Evolutionary conservation across 2,888 invertebrate species (phyloP).

Genomic region (Salpingus planirostris): DNA sequence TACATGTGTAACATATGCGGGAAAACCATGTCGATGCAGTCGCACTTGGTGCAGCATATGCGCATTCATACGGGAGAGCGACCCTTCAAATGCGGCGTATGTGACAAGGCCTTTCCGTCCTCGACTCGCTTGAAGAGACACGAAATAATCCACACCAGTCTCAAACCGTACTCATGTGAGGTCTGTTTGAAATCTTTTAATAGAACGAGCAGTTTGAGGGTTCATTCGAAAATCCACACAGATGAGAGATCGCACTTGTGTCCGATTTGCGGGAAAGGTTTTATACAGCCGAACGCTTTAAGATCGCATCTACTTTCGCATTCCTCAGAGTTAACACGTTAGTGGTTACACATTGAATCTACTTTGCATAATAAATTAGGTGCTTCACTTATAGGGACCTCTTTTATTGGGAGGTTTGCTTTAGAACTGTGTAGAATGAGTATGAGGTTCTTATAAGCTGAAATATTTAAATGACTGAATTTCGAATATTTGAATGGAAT

Average conservation of each 20-base stretch:
- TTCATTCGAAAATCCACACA: conserved; percentile 29
- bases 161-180: conserved; percentile 28
- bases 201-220: conserved; percentile 26
- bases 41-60: conserved; percentile 31
- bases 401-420: no score
- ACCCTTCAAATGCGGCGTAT: conserved; percentile 29
- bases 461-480: no score
- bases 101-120: conserved; percentile 27
- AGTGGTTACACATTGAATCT: no score
- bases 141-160: conserved; percentile 26
- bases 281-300: conserved; percentile 28
- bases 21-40: conserved; percentile 34
- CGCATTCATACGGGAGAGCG: conserved; percentile 29
- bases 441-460: no score
- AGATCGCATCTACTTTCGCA: no score
- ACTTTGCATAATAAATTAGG: no score
- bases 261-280: conserved; percentile 27
- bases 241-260: conserved; percentile 28
- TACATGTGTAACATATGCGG: conserved; percentile 36
- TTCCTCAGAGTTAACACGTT: no score
- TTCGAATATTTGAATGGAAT: no score
- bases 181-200: conserved; percentile 26
- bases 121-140: conserved; percentile 27
- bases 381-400: no score
- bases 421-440: no score